Evolutionary conservation across 2,888 invertebrate species (phyloP), one percentile per base, ranked within the genome.

Genomic region (Dastarcus helophoroides): DNA sequence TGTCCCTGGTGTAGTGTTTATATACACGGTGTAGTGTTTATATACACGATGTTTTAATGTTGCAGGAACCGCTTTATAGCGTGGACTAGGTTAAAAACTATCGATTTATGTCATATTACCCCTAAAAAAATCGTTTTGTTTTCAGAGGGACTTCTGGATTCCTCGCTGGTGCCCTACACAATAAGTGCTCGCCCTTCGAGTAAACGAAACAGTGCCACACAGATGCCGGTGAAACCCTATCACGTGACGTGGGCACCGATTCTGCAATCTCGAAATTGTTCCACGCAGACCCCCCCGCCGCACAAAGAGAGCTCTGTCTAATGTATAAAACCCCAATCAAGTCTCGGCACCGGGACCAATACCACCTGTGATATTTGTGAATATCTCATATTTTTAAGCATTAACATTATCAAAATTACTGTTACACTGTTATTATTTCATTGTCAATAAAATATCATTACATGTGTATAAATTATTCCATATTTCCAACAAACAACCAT

Each of bases 291-390:
- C 22, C 57, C 60, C 32, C 57, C 58, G 30, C 58, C 56, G 44
- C 61, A 62, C 52, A 62, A 62, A 50, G 62, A 62, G 48, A 62
- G 62, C 47, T 62, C 62, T 44, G 62, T 62, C 52, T 62, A 58
- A 50, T 41, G 40, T 33, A 29, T 22, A 32, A 16, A 32, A 35
- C 27, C 35, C 38, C 33, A 47, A 48, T 47, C 52, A 39, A 51
- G 58, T 57, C 55, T 58, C 56, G 58, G 54, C 53, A 56, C 50
- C 56, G 57, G 60, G 60, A 60, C 61, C 60, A 61, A 61, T 60
- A 56, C 57, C 61, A 61, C 60, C 60, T 61, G 61, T 60, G 61
- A 61, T 61, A 61, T 54, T 60, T 60, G 61, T 60, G 60, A 61
- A 60, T 60, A 61, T 58, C 56, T 58, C 53, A 50, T 56, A 56